Conservation (phyloP, 2,113 vertebrate genomes). For the Amblyornis subalaris region DNA sequence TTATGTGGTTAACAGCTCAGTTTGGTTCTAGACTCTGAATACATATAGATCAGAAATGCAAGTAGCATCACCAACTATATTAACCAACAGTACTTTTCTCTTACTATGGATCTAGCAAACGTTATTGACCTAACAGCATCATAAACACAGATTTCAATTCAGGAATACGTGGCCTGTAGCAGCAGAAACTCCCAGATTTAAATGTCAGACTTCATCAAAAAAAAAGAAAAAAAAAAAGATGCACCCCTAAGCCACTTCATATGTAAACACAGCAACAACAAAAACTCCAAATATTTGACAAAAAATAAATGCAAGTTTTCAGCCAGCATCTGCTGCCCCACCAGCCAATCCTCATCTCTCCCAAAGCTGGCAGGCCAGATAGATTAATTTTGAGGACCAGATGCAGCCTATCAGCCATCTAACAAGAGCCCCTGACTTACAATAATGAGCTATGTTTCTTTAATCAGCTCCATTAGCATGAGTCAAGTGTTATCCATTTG, state of each 20-base stretch:
- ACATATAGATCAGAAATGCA: neutral
- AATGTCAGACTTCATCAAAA: neutral
- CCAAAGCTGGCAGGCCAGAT: neutral
- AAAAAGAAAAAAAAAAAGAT: neutral
- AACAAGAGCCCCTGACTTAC: neutral
- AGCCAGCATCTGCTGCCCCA: slow-evolving; percentile 31
- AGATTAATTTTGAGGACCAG: slow-evolving; percentile 37
- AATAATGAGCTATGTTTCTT: slow-evolving; percentile 15
- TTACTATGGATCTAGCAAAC: neutral
- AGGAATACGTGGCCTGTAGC: neutral
- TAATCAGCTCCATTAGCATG: slow-evolving; percentile 15
- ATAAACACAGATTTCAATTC: neutral
- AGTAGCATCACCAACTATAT: neutral
- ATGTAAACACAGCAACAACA: neutral
- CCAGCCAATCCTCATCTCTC: neutral
- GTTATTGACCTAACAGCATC: neutral
- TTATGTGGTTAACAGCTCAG: neutral
- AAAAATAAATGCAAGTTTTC: slow-evolving; percentile 13
- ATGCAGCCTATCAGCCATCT: slow-evolving; percentile 31
- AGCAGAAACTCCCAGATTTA: neutral
- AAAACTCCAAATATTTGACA: neutral
- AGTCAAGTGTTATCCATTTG: neutral
- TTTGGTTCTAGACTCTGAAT: neutral
- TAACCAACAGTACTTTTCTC: neutral
- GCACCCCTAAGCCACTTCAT: neutral